phyloP scores from a whole-genome alignment of 2,113 vertebrate genomes.

The Riparia riparia region DNA sequence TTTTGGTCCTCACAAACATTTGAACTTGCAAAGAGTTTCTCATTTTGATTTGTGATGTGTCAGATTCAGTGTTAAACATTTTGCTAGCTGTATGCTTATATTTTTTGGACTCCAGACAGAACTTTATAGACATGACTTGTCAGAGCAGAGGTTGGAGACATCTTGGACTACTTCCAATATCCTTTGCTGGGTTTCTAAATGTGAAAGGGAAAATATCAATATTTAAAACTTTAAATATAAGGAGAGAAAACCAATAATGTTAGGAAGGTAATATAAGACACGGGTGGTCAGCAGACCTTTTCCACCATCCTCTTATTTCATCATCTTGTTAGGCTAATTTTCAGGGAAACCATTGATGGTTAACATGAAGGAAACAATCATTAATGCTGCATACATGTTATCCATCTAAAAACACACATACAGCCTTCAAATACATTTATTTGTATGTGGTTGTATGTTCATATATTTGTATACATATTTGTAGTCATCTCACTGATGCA shows the following conservation, averaged over 20 bases:
- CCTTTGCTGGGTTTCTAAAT: constrained; percentile 6
- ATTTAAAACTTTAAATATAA: neutral
- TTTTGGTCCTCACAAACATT: neutral
- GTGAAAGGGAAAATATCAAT: neutral
- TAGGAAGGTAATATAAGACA: neutral
- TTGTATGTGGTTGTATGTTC: neutral
- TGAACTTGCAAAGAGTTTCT: constrained; percentile 42
- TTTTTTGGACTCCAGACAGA: neutral
- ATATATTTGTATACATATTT: neutral
- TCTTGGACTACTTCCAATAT: neutral
- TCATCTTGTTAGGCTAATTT: neutral
- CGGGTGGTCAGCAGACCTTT: neutral
- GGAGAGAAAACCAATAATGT: neutral
- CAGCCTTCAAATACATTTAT: neutral
- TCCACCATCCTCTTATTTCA: neutral
- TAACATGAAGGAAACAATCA: neutral
- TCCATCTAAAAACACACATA: neutral
- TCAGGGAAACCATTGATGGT: neutral
- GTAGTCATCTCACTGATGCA: neutral
- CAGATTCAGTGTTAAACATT: constrained; percentile 6
- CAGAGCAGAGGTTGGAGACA: neutral
- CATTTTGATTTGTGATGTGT: constrained; percentile 13
- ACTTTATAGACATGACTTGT: neutral
- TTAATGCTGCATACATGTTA: neutral
- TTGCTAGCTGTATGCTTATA: neutral